Base-by-base conservation (phyloP, 2,888 invertebrate species). In the Synanthedon tipuliformis region DNA sequence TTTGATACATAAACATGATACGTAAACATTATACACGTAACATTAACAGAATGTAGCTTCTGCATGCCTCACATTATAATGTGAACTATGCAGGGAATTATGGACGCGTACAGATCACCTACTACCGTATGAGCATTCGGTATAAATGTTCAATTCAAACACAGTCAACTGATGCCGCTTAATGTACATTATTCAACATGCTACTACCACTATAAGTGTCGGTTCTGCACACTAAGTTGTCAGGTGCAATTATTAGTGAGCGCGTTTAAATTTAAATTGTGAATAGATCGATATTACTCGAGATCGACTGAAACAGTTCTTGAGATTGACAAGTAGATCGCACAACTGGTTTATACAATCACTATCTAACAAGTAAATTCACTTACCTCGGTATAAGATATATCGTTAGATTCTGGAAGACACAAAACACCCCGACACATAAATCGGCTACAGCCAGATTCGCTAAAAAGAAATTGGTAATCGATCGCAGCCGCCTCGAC, bases 361-460 rank as follows among this genome's bases (percentile, higher is more conserved):
- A 45, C n/a, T 45, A 60, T 8, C 8, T 34, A 8, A 34, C 7
- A 34, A 34, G 27, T 7, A 34, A 34, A 34, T 59, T 61, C 55
- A 71, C 81, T 91, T 69, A 92, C 92, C 92, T 92, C 51, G 91
- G 91, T 63, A 93, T 92, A 54, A 95, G 88, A 76, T 95, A 94
- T 62, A 93, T 94, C 50, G 93, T 92, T 63, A 97, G 88, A 72
- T 95, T 96, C 75, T 96, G 96, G 75, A 95, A 93, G 54, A 96
- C 94, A 78, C 96, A 97, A 80, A 97, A 96, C 53, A 96, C 89
- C 8, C 95, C 95, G n/a, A 96, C 96, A 69, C 95, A 95, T 62
- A 97, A 90, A 80, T 97, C 96, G 3, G 97, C 96, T 53, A 95
- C 91, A 0, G 96, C 96, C 61, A 97, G 85, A 78, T 97, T 96